Conservation (phyloP, 2,113 vertebrate genomes). For the Asarcornis scutulata region DNA sequence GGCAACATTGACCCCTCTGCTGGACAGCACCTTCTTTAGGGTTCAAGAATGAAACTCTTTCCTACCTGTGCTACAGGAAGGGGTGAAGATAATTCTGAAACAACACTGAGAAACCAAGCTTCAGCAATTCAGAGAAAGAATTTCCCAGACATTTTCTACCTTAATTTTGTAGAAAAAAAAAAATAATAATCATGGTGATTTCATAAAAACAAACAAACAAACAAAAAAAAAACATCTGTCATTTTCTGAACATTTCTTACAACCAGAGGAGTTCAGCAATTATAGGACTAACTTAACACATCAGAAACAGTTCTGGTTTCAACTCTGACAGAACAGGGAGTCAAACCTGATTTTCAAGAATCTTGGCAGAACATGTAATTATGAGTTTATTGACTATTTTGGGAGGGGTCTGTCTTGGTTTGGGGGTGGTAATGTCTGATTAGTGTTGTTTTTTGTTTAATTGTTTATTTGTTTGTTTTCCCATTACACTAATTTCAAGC, state of each 20-base stretch:
- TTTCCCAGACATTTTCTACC: neutral
- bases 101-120: neutral
- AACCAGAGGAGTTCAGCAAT: neutral
- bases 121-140: neutral
- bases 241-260: neutral
- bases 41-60: neutral
- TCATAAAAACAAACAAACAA: neutral
- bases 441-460: neutral
- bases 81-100: neutral
- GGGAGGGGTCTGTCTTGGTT: neutral
- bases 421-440: neutral
- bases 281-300: neutral
- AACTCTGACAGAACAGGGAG: neutral
- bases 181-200: neutral
- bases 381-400: neutral
- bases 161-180: neutral
- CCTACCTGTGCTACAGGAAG: neutral
- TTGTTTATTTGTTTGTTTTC: neutral
- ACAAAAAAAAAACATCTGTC: neutral
- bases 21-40: neutral
- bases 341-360: neutral
- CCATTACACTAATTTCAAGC: neutral
- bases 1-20: neutral
- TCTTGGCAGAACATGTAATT: neutral
- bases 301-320: neutral